Evolutionary conservation across 2,797 vertebrate genomes (phyloP).

Genomic region (Tamandua tetradactyla): DNA sequence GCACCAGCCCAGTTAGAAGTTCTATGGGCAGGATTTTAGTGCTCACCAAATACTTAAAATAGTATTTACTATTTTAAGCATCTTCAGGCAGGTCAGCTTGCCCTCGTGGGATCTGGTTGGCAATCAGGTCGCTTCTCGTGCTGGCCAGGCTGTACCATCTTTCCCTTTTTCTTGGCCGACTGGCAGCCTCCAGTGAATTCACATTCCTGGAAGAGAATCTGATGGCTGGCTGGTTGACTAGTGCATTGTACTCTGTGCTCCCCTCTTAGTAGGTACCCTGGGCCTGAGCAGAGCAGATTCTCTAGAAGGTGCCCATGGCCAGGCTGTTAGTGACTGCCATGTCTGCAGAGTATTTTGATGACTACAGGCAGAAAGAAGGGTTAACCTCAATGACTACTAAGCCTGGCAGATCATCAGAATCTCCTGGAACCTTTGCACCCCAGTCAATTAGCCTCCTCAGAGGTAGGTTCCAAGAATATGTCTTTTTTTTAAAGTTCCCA

Average conservation of each 20-base stretch:
- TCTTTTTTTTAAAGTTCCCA: background rate
- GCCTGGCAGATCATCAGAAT: background rate
- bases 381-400: background rate
- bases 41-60: too few species aligned
- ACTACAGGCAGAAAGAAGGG: background rate
- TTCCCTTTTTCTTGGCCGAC: background rate
- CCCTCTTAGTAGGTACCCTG: fast-evolving
- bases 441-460: background rate
- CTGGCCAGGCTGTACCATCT: background rate
- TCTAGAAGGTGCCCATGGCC: background rate
- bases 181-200: background rate
- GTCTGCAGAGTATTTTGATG: background rate
- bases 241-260: fast-evolving
- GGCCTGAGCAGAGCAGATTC: fast-evolving
- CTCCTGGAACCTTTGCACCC: background rate
- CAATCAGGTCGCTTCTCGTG: background rate
- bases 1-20: background rate
- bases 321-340: too few species aligned
- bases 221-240: fast-evolving
- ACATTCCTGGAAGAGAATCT: background rate
- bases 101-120: background rate
- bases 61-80: too few species aligned
- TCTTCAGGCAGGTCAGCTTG: background rate
- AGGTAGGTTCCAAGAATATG: background rate
- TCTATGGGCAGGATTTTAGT: background rate